Evolutionary conservation across 1,140 invertebrate species (phyloP).

Genomic region (Leptinotarsa defecta): DNA sequence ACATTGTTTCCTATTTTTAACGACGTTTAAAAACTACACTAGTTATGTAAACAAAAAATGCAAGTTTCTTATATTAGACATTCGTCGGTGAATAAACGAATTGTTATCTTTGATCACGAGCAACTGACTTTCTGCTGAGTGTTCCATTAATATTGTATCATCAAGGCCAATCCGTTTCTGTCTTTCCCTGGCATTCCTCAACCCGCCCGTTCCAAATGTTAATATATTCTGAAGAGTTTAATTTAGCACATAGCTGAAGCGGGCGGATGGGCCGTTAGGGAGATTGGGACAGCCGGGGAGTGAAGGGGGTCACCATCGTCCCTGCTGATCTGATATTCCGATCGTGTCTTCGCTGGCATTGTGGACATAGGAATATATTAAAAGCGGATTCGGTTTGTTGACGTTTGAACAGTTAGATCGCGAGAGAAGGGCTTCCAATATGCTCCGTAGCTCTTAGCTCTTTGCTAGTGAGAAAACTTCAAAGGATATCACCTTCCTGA

Average conservation of each 20-base stretch:
- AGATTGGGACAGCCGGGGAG: slow-evolving; percentile 21
- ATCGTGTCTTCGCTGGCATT: slow-evolving; percentile 53
- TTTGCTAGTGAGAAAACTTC: slow-evolving; percentile 40
- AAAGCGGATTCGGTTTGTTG: slow-evolving; percentile 55
- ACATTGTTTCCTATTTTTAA: no score
- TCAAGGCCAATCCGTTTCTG: slow-evolving; percentile 15
- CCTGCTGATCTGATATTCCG: slow-evolving; percentile 52
- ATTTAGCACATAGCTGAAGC: slow-evolving; percentile 55
- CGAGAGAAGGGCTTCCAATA: slow-evolving; percentile 27
- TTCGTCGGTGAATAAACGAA: no score
- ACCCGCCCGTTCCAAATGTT: slow-evolving; percentile 50
- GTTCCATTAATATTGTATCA: slow-evolving; percentile 15
- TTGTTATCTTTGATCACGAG: no score
- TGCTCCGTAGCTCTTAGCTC: slow-evolving; percentile 24
- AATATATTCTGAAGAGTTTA: slow-evolving; percentile 57
- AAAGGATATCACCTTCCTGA: slow-evolving; percentile 42
- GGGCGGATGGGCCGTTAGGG: slow-evolving; percentile 37
- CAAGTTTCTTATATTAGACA: no score
- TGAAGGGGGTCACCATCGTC: slow-evolving; percentile 28
- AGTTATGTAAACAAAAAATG: no score
- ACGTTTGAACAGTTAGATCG: slow-evolving; percentile 52
- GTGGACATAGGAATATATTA: slow-evolving; percentile 56
- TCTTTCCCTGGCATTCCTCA: slow-evolving; percentile 26
- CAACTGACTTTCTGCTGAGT: neutral
- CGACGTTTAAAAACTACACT: no score